phyloP scores from a whole-genome alignment of 2,888 invertebrate genomes.

The Chalcis sispes region DNA sequence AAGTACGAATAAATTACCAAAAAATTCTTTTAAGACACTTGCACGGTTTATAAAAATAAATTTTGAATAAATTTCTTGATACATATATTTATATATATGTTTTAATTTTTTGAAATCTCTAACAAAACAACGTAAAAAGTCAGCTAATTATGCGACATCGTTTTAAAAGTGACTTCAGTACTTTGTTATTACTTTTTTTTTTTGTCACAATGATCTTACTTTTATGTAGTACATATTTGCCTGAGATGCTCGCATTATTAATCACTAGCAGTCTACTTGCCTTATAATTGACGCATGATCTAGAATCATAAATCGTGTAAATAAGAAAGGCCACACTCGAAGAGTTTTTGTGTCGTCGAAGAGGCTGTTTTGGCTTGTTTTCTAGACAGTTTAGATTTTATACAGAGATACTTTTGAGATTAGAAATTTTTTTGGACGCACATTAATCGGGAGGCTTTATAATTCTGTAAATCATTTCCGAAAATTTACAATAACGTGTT shows the following conservation, averaged over 20 bases:
- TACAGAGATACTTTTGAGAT: neutral
- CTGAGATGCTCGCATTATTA: slow-evolving; percentile 26
- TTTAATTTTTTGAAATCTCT: neutral
- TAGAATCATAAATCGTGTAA: slow-evolving; percentile 42
- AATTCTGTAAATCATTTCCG: too few relatives aligned
- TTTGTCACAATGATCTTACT: neutral
- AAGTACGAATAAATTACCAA: too few relatives aligned
- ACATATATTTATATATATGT: too few relatives aligned
- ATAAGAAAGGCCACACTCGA: slow-evolving; percentile 18
- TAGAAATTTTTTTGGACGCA: neutral
- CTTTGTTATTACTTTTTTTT: neutral
- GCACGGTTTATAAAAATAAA: too few relatives aligned
- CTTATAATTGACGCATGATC: slow-evolving; percentile 47
- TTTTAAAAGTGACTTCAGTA: neutral
- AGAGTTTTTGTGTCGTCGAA: neutral
- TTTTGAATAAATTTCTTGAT: too few relatives aligned
- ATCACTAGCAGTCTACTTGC: slow-evolving; percentile 25
- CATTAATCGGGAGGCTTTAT: too few relatives aligned
- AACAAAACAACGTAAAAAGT: neutral
- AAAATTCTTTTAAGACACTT: too few relatives aligned
- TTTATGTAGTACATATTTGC: neutral
- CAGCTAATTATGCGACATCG: neutral
- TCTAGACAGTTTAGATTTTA: neutral
- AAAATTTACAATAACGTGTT: too few relatives aligned
- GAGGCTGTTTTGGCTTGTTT: neutral